These are phyloP conservation scores for Myiotriccus ornatus DNA, from an alignment of 2,797 vertebrate species.

Conservation along the genomic window DNA sequence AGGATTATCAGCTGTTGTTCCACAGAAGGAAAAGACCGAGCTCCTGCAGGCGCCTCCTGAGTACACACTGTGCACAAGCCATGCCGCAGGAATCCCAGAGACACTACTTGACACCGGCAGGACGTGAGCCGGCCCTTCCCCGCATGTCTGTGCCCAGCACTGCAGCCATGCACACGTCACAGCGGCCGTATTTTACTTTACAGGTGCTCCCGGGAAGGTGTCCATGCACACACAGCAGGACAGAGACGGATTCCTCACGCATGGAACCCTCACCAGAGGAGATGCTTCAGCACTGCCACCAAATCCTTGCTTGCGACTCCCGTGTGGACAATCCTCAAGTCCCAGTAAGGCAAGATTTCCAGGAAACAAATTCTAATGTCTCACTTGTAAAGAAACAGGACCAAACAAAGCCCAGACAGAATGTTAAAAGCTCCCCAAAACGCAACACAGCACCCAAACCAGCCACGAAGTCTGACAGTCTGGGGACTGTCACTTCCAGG, in stretches of 20 bases:
- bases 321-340: background rate
- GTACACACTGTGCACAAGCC: fast-evolving
- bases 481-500: background rate
- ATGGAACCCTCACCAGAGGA: background rate
- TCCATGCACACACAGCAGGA: fast-evolving
- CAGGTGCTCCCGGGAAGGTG: background rate
- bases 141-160: background rate
- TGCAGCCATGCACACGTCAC: fast-evolving
- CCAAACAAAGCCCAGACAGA: background rate
- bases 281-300: background rate
- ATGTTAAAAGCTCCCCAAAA: background rate
- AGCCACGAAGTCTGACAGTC: background rate
- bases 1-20: background rate
- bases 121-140: fast-evolving
- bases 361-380: background rate
- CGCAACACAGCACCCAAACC: background rate
- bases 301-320: background rate
- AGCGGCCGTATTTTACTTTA: background rate
- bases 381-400: background rate
- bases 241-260: background rate
- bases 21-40: background rate
- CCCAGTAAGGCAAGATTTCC: background rate
- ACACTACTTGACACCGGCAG: fast-evolving
- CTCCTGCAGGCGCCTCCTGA: background rate
- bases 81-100: background rate